Evolutionary conservation across 2,113 vertebrate genomes (phyloP).

Genomic region (Alethe diademata): DNA sequence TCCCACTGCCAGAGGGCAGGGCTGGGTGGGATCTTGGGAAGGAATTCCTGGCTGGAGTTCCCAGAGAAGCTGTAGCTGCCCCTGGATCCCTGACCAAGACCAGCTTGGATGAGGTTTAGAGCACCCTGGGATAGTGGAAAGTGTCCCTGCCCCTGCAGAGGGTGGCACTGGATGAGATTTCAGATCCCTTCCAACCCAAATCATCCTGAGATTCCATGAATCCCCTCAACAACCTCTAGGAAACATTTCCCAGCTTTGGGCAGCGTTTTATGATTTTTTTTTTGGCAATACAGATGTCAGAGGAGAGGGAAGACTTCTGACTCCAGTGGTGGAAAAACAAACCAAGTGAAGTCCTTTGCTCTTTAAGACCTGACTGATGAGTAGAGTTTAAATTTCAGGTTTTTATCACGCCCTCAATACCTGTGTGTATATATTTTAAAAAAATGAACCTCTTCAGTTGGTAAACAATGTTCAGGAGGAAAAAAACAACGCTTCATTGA

Average conservation of each 20-base stretch:
- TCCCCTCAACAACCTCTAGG: neutral
- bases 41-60: neutral
- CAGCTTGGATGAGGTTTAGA: neutral
- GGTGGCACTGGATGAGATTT: rapidly evolving
- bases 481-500: neutral
- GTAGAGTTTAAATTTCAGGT: neutral
- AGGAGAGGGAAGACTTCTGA: neutral
- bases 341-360: neutral
- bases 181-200: neutral
- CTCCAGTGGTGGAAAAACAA: neutral
- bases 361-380: neutral
- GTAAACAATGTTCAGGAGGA: neutral
- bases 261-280: neutral
- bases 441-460: neutral
- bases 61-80: neutral
- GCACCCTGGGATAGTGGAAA: rapidly evolving
- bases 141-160: neutral
- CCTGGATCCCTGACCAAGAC: neutral
- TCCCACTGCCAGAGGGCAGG: neutral
- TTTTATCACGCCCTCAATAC: rapidly evolving
- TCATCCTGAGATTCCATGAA: neutral
- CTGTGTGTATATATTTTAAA: rapidly evolving
- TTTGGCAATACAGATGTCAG: neutral
- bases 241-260: neutral
- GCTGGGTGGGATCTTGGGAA: rapidly evolving